Evolutionary conservation across 2,888 invertebrate species (phyloP).

Genomic region (Teinopalpus imperialis): DNA sequence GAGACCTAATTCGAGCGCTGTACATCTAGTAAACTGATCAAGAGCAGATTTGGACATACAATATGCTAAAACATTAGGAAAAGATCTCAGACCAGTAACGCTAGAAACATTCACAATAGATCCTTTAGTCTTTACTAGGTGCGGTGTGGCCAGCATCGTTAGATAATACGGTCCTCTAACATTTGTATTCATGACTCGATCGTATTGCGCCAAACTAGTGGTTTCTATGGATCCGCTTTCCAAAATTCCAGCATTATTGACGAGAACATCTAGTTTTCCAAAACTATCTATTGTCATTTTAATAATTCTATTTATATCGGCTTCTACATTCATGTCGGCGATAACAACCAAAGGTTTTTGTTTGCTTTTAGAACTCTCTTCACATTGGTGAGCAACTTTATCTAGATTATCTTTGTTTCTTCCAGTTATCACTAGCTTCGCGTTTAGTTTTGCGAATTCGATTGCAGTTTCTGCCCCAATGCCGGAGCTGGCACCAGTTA

Average conservation of each 20-base stretch:
- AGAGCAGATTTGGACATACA: conserved; percentile 95
- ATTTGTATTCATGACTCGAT: conserved; percentile 93
- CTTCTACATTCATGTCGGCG: conserved; percentile 86
- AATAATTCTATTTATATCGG: conserved; percentile 84
- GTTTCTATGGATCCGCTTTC: conserved; percentile 91
- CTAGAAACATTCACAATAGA: conserved; percentile 97
- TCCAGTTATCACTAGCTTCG: conserved; percentile 84
- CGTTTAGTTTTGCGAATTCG: conserved; percentile 85
- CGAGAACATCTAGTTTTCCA: conserved; percentile 87
- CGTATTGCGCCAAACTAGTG: conserved; percentile 91
- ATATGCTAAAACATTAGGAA: conserved; percentile 94
- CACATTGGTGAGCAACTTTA: conserved; percentile 82
- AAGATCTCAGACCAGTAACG: conserved; percentile 93
- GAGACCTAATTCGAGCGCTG: conserved; percentile 90
- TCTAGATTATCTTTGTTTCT: conserved; percentile 86
- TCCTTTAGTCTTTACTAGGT: conserved; percentile 90
- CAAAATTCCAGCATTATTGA: conserved; percentile 95
- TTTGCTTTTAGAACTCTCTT: conserved; percentile 52
- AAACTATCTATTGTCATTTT: conserved; percentile 85
- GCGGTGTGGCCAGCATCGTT: conserved; percentile 91
- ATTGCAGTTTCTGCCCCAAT: conserved; percentile 87
- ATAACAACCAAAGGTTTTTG: conserved; percentile 79
- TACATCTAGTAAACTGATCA: conserved; percentile 96
- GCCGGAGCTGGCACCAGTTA: conserved; percentile 88
- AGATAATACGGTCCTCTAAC: conserved; percentile 89